These are phyloP conservation scores for Brachyptera risi DNA, from an alignment of 2,888 invertebrate species.

Conservation along the genomic window DNA sequence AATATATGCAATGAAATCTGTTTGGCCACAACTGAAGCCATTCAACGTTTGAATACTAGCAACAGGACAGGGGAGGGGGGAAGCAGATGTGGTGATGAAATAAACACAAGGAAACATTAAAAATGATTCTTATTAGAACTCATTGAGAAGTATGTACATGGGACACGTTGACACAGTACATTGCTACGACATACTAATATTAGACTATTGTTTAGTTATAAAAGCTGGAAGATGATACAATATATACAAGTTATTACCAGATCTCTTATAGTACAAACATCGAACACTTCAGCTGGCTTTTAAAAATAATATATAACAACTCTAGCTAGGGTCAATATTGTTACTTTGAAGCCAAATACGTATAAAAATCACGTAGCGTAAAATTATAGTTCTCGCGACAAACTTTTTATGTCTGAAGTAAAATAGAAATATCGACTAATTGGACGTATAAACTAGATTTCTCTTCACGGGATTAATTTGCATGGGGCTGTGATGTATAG, in stretches of 20 bases:
- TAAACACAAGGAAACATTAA: neutral
- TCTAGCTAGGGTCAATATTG: neutral
- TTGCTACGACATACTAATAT: constrained; percentile 42
- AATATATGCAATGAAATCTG: too few relatives aligned
- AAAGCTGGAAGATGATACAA: constrained; percentile 33
- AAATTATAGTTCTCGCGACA: constrained; percentile 14
- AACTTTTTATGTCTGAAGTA: neutral
- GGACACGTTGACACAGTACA: constrained; percentile 41
- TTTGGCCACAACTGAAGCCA: too few relatives aligned
- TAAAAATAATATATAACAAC: neutral
- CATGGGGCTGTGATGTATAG: neutral
- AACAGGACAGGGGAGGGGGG: neutral
- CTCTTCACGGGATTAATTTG: neutral
- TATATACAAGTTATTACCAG: constrained; percentile 31
- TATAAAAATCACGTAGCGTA: constrained; percentile 18
- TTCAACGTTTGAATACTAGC: too few relatives aligned
- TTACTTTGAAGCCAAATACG: constrained; percentile 24
- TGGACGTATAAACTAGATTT: too few relatives aligned
- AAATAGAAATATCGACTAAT: too few relatives aligned
- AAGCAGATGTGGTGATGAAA: neutral
- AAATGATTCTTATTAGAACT: constrained; percentile 35
- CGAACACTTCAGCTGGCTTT: constrained; percentile 26
- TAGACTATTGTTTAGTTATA: constrained; percentile 43
- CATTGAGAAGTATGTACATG: constrained; percentile 45
- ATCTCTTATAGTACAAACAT: constrained; percentile 25